phyloP scores from a whole-genome alignment of 2,888 invertebrate genomes.

The Ptilodon capucinus region DNA sequence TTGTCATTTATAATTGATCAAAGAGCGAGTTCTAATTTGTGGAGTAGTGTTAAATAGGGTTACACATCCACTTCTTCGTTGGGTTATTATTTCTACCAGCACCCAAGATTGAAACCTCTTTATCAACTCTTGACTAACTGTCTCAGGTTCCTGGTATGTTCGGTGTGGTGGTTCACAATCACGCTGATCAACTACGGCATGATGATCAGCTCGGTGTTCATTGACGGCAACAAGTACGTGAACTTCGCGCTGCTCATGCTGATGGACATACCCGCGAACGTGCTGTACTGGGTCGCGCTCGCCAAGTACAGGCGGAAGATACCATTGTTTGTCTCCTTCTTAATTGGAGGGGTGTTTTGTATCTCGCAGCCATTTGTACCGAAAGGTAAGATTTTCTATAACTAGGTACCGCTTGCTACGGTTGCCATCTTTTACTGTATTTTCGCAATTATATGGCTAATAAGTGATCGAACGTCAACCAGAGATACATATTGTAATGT shows the following conservation, averaged over 20 bases:
- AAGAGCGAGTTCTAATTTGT: too few relatives aligned
- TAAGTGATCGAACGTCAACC: too few relatives aligned
- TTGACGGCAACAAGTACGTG: slow-evolving; percentile 72
- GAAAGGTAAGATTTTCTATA: too few relatives aligned
- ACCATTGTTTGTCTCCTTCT: slow-evolving; percentile 61
- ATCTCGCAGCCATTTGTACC: slow-evolving; percentile 68
- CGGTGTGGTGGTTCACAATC: slow-evolving; percentile 77
- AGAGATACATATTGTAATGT: too few relatives aligned
- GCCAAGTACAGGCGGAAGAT: slow-evolving; percentile 64
- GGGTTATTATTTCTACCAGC: too few relatives aligned
- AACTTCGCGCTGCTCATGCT: slow-evolving; percentile 72
- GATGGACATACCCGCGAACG: slow-evolving; percentile 73
- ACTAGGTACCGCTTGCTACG: too few relatives aligned
- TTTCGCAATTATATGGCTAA: too few relatives aligned
- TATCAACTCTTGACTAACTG: neutral
- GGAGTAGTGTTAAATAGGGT: too few relatives aligned
- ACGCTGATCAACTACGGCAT: slow-evolving; percentile 77
- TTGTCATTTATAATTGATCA: neutral
- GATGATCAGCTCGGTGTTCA: slow-evolving; percentile 75
- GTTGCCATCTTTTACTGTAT: too few relatives aligned
- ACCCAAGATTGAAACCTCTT: too few relatives aligned
- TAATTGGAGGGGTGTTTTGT: slow-evolving; percentile 69
- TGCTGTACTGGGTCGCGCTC: slow-evolving; percentile 71
- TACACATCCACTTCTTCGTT: too few relatives aligned
- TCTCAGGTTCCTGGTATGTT: slow-evolving; percentile 58